Base-by-base conservation (phyloP, 2,888 invertebrate genomes). In the Geophilus truncorum region DNA sequence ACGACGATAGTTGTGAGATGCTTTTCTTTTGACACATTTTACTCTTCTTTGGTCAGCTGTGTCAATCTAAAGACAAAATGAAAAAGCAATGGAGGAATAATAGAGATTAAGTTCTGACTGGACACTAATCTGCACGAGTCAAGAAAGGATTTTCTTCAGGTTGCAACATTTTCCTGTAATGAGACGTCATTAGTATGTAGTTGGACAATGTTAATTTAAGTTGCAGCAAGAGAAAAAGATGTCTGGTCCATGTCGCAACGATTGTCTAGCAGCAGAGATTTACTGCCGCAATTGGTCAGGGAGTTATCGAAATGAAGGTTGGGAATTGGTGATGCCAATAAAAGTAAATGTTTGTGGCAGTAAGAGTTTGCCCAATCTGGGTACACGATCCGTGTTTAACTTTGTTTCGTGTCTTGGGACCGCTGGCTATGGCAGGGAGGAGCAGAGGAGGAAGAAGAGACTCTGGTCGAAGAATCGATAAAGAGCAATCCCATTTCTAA, bases 401-500 rank as follows among this genome's bases (percentile, higher is more conserved):
- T 57, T 57, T 57, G 57, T 57, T 57, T 57, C 18, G 57, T 57
- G 57, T 57, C 57, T 57, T 57, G 57, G 57, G 57, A 57, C 57
- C 18, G 23, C 18, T 9, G 18, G 57, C 57, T 57, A n/a, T 57
- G 7, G 57, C 15, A 21, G 57, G 57, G 57, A 21, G 10, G 57
- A 9, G 2, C n/a, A n/a, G 23, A 23, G 57, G 7, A 57, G 57
- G 57, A 57, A 2, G 57, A 57, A 23, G 57, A 57, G 57, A 57
- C 3, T 21, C n/a, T 23, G 23, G 57, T 18, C 21, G 23, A 57
- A 57, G 57, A 57, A 57, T 57, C 57, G 57, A 57, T 57, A 57
- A 40, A 57, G 57, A 57, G 57, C 57, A 57, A 57, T 57, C 57
- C 57, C 57, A 57, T 57, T 57, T 57, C 57, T 57, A 57, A 57